Conservation (phyloP, 2,797 vertebrate genomes). For the Clarias platycephalus region DNA sequence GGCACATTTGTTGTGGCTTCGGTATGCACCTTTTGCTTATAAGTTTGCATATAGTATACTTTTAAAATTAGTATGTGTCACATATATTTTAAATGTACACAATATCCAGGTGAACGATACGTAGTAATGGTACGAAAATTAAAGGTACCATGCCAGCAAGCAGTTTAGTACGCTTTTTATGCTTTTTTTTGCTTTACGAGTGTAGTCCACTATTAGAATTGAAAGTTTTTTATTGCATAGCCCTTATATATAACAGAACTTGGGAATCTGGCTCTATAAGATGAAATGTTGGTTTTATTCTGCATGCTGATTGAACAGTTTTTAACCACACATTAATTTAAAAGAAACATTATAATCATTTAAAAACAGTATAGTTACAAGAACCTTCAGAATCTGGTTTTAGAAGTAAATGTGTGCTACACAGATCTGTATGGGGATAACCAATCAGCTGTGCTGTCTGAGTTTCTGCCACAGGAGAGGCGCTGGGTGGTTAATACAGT, state of each 20-base stretch:
- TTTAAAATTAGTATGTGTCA: no score
- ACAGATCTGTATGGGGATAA: not conserved
- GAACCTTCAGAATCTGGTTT: not conserved
- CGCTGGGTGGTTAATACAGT: slow-evolving; percentile 13
- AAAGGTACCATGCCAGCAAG: no score
- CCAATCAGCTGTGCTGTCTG: slow-evolving; percentile 17
- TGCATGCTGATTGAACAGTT: not conserved
- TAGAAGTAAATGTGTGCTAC: not conserved
- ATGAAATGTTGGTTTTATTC: not conserved
- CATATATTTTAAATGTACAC: no score
- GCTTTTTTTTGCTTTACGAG: no score
- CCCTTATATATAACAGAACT: not conserved
- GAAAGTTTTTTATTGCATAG: no score
- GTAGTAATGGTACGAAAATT: no score
- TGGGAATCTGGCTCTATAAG: not conserved
- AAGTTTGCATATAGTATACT: no score
- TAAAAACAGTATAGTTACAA: not conserved
- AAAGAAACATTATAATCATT: not conserved
- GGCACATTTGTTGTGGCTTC: no score
- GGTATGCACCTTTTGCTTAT: no score
- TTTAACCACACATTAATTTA: not conserved
- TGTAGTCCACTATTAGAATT: no score
- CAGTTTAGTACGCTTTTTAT: no score
- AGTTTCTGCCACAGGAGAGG: slow-evolving; percentile 35
- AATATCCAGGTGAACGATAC: no score